phyloP scores from a whole-genome alignment of 2,797 vertebrate species.

The Brotula barbata region DNA sequence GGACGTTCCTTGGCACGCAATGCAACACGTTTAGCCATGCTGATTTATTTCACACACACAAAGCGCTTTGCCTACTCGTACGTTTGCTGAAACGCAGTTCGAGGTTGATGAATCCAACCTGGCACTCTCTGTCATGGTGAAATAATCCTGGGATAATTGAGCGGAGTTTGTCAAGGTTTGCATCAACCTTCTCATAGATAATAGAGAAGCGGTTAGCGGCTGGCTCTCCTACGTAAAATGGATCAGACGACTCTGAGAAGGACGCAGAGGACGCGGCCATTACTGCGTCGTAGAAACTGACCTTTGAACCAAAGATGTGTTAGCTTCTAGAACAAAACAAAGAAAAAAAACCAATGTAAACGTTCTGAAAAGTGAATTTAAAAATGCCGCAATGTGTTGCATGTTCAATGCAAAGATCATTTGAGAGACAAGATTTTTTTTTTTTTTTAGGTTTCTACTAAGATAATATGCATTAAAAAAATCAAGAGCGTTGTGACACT shows the following conservation, averaged over 20 bases:
- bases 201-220: slow-evolving; percentile 15
- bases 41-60: neutral
- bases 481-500: neutral
- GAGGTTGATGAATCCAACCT: slow-evolving; percentile 17
- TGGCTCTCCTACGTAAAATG: slow-evolving; percentile 32
- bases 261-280: too few species aligned
- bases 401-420: neutral
- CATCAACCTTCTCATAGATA: slow-evolving; percentile 26
- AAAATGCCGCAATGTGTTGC: slow-evolving; percentile 28
- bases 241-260: slow-evolving; percentile 36
- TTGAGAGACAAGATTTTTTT: too few species aligned
- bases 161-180: slow-evolving; percentile 30
- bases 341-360: slow-evolving; percentile 20
- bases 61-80: slow-evolving; percentile 14
- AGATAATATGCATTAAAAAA: slow-evolving; percentile 20
- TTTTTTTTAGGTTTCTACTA: slow-evolving; percentile 20
- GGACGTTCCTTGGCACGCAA: slow-evolving; percentile 12
- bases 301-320: slow-evolving; percentile 56
- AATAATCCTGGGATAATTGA: slow-evolving; percentile 28
- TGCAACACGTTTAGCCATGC: slow-evolving; percentile 4
- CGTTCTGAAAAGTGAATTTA: neutral
- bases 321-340: slow-evolving; percentile 17
- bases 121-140: slow-evolving; percentile 10
- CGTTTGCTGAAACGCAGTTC: slow-evolving; percentile 10
- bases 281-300: slow-evolving; percentile 14